Percentiles rank a stretch among this genome's conserved stretches.
Evolutionary conservation across 2,888 invertebrate genomes (phyloP).

Genomic region (Pantelozetes paolii): DNA sequence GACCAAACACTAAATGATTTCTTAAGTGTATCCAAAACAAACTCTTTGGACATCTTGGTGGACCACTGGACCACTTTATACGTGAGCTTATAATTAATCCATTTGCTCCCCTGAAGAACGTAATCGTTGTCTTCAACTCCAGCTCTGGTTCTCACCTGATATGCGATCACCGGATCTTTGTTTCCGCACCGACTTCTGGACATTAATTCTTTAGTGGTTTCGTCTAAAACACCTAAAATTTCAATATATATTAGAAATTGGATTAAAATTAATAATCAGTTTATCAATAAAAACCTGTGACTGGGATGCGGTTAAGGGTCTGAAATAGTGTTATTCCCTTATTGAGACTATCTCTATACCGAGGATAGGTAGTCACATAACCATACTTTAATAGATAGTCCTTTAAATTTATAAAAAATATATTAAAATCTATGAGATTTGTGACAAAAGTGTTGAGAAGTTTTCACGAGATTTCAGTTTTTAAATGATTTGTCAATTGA

Average conservation of each 20-base stretch:
- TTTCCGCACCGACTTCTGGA: neutral
- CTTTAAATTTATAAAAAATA: neutral
- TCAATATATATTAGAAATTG: neutral
- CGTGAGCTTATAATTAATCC: conserved; percentile 21
- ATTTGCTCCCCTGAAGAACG: neutral
- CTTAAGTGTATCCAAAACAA: neutral
- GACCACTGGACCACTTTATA: neutral
- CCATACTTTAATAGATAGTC: neutral
- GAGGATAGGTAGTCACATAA: neutral
- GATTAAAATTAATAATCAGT: neutral
- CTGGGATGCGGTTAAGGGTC: neutral
- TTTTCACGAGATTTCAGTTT: too few species aligned
- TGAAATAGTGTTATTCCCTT: neutral
- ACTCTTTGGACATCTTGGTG: neutral
- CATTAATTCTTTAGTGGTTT: neutral
- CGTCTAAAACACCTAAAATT: neutral
- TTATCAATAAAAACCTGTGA: neutral
- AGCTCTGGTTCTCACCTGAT: neutral
- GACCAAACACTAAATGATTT: neutral
- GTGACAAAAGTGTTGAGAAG: too few species aligned
- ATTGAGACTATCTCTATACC: neutral
- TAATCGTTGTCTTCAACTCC: neutral
- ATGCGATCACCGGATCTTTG: neutral
- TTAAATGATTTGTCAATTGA: too few species aligned
- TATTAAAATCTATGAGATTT: neutral